Base-by-base conservation (phyloP, 2,113 vertebrate genomes). In the Periophthalmodon schlosseri region DNA sequence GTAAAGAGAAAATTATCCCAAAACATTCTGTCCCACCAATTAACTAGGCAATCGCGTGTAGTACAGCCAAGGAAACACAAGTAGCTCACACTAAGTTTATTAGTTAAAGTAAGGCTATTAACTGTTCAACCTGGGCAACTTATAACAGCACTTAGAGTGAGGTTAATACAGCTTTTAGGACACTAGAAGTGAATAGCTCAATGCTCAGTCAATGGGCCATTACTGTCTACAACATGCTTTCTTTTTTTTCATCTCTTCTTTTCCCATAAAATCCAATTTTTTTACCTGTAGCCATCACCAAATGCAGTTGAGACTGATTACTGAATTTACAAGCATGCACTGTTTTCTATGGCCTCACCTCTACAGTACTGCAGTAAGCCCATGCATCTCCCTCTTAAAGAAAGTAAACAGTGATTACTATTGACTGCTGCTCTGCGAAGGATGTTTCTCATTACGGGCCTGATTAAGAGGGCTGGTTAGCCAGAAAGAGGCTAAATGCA, bases 391-490 rank as follows among this genome's bases (percentile, higher is more conserved):
- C 94, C 96, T 95, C 94, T 95, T 96, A 96, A 98, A 97, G 95
- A 96, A 95, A 93, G 95, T 96, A 96, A 97, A 98, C 96, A 97
- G 96, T 97, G 96, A 98, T 99, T 96, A 95, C 95, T 99, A 99
- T 99, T 96, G 98, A 99, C 96, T 97, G 95, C 94, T 95, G 95
- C 96, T 96, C 95, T 96, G 92, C 93, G 95, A 94, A 95, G 95
- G 96, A 97, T 96, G 96, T 94, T 95, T 95, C 96, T 96, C 96
- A 97, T 98, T 98, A 99, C 96, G 95, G 95, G 95, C 92, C 95
- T 95, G 96, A 97, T 99, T 97, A 99, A 96, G 81, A 91, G 92
- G 90, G 87, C 92, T 89, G 91, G 94, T 91, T 93, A 93, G 86
- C 80, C 69, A 71, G 81, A 78, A 88, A 87, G 85, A 85, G 84